Base-by-base conservation (phyloP, 2,797 vertebrate genomes). In the Varecia variegata region DNA sequence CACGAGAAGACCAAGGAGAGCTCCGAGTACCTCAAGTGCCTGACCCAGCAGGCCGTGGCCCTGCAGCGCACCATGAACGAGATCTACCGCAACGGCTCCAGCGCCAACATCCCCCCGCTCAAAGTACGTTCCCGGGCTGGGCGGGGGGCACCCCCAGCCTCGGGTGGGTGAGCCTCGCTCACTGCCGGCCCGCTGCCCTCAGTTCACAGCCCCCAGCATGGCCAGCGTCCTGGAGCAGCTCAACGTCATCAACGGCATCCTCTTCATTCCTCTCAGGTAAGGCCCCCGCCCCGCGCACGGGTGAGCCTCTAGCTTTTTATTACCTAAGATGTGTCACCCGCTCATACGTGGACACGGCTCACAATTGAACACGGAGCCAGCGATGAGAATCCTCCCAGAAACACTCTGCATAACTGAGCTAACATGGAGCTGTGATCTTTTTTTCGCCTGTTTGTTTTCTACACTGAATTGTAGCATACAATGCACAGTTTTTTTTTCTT, bases 41-140 rank as follows among this genome's bases (percentile, higher is more conserved):
- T 99, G 97, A 99, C 99, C 6, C 99, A 99, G 98, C 99, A 99
- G 95, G 99, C 99, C 0, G 99, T 99, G 1, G 99, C 99, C 85
- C 98, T 99, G 95, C 99, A 99, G 98, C 99, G 99, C 98, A 99
- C 99, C 96, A 99, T 99, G 99, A 99, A 99, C 0, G 99, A 99
- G 98, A 99, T 99, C 97, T 99, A 99, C 98, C 99, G 99, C 98
- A 99, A 99, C 0, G 99, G 99, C 98, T 99, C 99, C 97, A 99
- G 99, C 0, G 99, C 99, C 80, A 99, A 99, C 98, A 99, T 99
- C 98, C 99, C 99, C 97, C 99, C 99, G 0, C 99, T 99, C 25
- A 99, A 99, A 99, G 99, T 99, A 95, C 0, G 17, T 13, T 7
- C 25, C 14, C 4, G 12, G 27, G 50, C 2, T 0, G 27, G 7